Evolutionary conservation across 2,113 vertebrate species (phyloP), one percentile per base, ranked within the genome.

Genomic region (Ploceus nigricollis): DNA sequence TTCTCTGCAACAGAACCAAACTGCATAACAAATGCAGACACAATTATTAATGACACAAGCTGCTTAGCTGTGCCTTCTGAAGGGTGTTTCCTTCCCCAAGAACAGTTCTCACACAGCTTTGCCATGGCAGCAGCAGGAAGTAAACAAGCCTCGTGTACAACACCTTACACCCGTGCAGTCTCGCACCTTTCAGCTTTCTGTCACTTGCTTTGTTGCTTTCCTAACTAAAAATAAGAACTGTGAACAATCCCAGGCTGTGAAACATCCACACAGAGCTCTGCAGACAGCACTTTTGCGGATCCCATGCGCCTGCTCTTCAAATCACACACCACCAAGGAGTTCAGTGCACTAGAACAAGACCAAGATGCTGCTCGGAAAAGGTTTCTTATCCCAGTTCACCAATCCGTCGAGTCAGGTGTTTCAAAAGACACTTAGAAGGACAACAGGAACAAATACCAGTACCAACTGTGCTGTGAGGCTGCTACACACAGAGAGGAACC

Each of bases 281-380:
- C 9, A 64, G 42, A 28, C 45, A 83, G 51, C 58, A 48, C 8
- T 44, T 35, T 2, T 2, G 7, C 16, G 30, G 37, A 25, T 33
- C 33, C 28, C 82, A 30, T 0, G 11, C 19, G 68, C 12, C 70
- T 68, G 44, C 5, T 79, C n/a, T 54, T 57, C 31, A 23, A 76
- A 13, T 20, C 57, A 75, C 31, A 9, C 0, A 0, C 6, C 48
- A 86, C 25, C 20, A 27, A 57, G 48, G 65, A 56, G 27, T 5
- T 84, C 56, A 15, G 1, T 8, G 42, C 31, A 18, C 42, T 24
- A 48, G 2, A 81, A 48, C 16, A 65, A 48, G n/a, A 71, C 11
- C 15, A 76, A 28, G 27, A 53, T 50, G 5, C 25, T 16, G 10
- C 57, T 50, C 8, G 10, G 28, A 19, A 53, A 57, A 65, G 20